Conservation (phyloP, 2,113 vertebrate genomes). For the Cephalophus harveyi region DNA sequence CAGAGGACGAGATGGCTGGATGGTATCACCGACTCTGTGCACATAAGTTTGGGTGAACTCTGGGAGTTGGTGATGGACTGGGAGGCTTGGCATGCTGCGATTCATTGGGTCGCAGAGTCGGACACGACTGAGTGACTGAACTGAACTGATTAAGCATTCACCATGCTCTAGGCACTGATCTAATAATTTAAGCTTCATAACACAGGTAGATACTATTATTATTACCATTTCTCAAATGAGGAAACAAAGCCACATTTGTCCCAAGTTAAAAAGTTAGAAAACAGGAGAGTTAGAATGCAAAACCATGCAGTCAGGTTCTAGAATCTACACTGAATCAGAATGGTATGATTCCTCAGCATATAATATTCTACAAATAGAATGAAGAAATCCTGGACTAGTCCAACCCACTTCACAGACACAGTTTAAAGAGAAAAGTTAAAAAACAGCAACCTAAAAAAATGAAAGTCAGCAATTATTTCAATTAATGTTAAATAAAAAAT, state of each 20-base stretch:
- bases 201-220: not conserved
- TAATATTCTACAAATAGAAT: not conserved
- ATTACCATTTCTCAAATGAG: not conserved
- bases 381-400: not conserved
- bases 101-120: too few species aligned
- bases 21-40: fast-evolving
- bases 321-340: not conserved
- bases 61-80: too few species aligned
- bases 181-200: not conserved
- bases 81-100: too few species aligned
- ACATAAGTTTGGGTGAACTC: not conserved
- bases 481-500: not conserved
- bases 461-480: not conserved
- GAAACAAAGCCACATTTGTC: not conserved
- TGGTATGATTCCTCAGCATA: not conserved
- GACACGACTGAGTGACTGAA: too few species aligned
- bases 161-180: not conserved
- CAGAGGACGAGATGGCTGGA: not conserved
- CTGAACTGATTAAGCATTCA: not conserved
- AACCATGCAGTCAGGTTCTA: not conserved
- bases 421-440: not conserved
- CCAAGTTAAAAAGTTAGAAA: not conserved
- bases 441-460: not conserved
- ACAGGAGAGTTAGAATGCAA: not conserved
- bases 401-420: not conserved